Conservation (phyloP, 2,888 invertebrate genomes). For the Leucophora obtusa region DNA sequence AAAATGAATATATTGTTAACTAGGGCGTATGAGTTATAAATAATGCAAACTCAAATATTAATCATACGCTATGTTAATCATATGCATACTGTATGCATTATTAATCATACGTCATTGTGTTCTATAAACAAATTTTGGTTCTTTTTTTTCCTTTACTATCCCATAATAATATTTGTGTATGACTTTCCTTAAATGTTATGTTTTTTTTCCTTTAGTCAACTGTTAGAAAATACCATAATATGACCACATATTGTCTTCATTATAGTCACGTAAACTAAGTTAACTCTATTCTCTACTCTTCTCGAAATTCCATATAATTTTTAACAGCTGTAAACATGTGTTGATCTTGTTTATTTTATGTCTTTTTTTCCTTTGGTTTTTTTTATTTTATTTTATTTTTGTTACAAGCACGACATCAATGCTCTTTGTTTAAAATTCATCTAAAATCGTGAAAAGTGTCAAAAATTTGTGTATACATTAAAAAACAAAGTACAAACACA, state of each 20-base stretch:
- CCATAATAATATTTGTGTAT: not conserved
- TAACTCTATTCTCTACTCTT: conserved; percentile 15
- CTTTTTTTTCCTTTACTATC: too few species aligned
- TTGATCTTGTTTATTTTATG: conserved; percentile 40
- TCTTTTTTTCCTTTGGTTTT: not conserved
- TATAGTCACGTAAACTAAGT: conserved; percentile 41
- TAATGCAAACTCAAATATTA: not conserved
- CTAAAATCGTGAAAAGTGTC: conserved; percentile 46
- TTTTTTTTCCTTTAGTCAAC: not conserved
- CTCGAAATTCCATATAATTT: not conserved
- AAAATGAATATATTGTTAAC: not conserved
- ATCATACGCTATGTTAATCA: not conserved
- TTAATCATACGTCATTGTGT: conserved; percentile 3
- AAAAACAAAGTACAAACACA: conserved; percentile 15
- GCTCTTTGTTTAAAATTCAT: conserved; percentile 41
- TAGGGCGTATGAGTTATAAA: not conserved
- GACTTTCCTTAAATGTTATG: not conserved
- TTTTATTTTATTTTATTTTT: not conserved
- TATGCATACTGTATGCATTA: not conserved
- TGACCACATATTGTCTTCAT: conserved; percentile 33
- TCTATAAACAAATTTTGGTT: not conserved
- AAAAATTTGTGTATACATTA: conserved; percentile 33
- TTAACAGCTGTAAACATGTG: conserved; percentile 33
- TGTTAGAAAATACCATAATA: not conserved
- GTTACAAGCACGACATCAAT: conserved; percentile 15